These are phyloP conservation scores for Trinorchestia longiramus DNA, from an alignment of 1,140 invertebrate species.

Conservation along the genomic window DNA sequence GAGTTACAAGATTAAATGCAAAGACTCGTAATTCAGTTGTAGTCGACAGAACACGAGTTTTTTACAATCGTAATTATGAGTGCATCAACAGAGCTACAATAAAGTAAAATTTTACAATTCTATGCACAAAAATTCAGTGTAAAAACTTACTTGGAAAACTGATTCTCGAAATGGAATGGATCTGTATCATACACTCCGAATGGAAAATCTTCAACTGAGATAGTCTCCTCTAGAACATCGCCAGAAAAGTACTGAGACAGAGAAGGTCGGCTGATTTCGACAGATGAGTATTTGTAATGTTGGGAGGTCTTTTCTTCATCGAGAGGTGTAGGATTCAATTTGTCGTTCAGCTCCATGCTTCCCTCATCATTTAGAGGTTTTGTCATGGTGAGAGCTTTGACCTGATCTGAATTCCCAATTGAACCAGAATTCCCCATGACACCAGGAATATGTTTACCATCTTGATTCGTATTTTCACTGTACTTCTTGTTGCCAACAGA, in stretches of 20 bases:
- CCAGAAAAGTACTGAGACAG: neutral
- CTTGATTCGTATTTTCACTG: neutral
- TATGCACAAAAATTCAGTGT: neutral
- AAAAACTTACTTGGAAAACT: constrained; percentile 33
- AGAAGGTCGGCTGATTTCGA: neutral
- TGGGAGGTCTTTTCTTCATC: neutral
- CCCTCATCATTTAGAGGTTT: neutral
- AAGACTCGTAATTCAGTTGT: neutral
- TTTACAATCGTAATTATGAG: neutral
- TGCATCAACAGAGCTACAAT: neutral
- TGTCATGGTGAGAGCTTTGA: neutral
- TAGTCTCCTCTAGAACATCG: neutral
- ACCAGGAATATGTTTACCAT: neutral
- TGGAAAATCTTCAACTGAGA: constrained; percentile 31
- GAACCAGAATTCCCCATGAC: neutral
- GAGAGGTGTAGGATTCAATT: neutral
- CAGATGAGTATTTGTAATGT: neutral
- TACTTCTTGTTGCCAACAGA: neutral
- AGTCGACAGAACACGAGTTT: neutral
- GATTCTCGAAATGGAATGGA: constrained; percentile 17
- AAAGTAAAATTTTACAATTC: neutral
- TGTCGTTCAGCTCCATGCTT: neutral
- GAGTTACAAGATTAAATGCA: neutral
- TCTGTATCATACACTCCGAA: constrained; percentile 11
- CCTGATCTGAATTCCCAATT: neutral